A percentile compares a stretch with the other conserved stretches of the same genome.
phyloP scores from a whole-genome alignment of 2,113 vertebrate species.

The Smithornis capensis region DNA sequence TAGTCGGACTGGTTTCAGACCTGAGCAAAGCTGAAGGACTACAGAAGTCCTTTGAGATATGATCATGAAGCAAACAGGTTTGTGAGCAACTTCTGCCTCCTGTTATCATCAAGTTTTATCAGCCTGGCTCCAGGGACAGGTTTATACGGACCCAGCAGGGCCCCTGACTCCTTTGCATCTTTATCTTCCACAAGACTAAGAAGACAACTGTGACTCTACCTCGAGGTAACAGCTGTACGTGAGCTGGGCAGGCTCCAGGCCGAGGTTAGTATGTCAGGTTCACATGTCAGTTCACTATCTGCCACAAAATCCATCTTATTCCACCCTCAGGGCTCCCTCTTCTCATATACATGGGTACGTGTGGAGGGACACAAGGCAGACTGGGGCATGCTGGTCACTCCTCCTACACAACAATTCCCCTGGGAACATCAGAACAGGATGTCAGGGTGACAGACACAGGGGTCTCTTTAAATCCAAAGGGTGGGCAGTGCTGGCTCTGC shows the following conservation, averaged over 20 bases:
- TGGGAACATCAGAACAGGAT: background rate
- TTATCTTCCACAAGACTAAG: background rate
- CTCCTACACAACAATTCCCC: background rate
- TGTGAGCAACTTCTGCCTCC: background rate
- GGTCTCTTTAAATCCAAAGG: background rate
- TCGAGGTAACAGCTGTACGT: background rate
- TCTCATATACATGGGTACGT: background rate
- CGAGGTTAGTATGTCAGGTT: background rate
- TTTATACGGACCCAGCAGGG: background rate
- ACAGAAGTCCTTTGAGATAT: background rate
- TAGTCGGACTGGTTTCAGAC: constrained; percentile 18
- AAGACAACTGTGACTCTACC: background rate
- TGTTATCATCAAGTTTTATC: background rate
- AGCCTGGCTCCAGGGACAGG: background rate
- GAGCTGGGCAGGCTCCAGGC: background rate
- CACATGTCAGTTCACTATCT: background rate
- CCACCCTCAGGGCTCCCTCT: background rate
- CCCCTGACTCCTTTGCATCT: background rate
- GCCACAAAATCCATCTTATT: background rate
- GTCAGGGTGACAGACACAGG: rapidly evolving
- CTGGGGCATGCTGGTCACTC: background rate
- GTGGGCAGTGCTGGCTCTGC: background rate
- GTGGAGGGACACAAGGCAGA: background rate
- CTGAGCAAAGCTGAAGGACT: background rate
- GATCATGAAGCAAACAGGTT: constrained; percentile 26